Percentiles rank a stretch among this genome's conserved stretches.
Conservation (phyloP, 1,140 invertebrate species). For the Papilio xuthus region DNA sequence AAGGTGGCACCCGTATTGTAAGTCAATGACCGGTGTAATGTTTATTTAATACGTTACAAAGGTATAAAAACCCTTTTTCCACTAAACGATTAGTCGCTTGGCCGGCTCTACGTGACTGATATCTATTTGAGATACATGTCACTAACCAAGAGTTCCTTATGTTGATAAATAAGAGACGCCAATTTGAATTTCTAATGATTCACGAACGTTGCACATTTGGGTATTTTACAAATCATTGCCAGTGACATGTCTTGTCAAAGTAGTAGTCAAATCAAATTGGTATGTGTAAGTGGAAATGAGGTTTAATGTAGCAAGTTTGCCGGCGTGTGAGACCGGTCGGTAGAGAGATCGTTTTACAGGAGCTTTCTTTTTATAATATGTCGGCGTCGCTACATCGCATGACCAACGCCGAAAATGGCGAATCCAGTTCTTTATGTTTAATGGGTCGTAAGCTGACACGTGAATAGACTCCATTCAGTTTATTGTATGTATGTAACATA, state of each 20-base stretch:
- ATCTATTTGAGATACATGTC: background rate
- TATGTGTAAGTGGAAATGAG: background rate
- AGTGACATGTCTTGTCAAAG: background rate
- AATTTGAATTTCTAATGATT: too few species aligned
- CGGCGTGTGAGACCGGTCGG: slow-evolving; percentile 16
- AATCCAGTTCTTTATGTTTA: background rate
- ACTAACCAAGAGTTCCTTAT: background rate
- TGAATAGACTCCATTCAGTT: background rate
- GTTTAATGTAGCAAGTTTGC: slow-evolving; percentile 5
- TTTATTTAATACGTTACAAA: slow-evolving; percentile 6
- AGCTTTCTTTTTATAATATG: slow-evolving; percentile 23
- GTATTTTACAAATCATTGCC: too few species aligned
- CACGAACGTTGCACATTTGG: too few species aligned
- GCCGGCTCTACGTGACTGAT: background rate
- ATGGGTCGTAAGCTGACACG: background rate
- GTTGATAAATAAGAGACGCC: background rate
- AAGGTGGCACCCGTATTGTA: background rate
- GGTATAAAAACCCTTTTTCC: background rate
- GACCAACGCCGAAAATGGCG: slow-evolving; percentile 5
- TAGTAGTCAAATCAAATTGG: background rate
- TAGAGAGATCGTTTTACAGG: slow-evolving; percentile 21
- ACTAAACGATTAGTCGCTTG: background rate
- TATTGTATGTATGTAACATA: background rate
- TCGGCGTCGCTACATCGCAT: background rate
- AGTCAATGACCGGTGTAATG: slow-evolving; percentile 13